Base-by-base conservation (phyloP, 2,888 invertebrate genomes). In the Hyles lineata region DNA sequence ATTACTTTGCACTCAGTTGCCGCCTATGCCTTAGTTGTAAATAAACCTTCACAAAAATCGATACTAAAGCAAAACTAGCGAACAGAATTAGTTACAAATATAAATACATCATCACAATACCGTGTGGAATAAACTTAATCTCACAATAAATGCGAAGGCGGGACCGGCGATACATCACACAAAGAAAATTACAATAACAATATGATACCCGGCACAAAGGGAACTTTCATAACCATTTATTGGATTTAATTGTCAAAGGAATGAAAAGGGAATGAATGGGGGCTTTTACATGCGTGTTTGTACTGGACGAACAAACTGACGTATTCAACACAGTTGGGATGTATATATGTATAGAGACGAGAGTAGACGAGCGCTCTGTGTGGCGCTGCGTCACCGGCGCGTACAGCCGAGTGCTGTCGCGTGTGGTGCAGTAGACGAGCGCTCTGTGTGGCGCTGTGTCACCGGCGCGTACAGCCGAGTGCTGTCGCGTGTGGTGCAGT, bases 181-280 rank as follows among this genome's bases (percentile, higher is more conserved):
- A 73, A 61, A 70, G 70, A 73, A 73, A 72, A 73, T 70, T 73
- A 70, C 50, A 73, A 73, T 70, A 73, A 73, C 73, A 70, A 70
- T 73, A 43, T 62, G 72, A 32, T 61, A 52, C 50, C 70, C 23
- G 29, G 23, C 23, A 73, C 60, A 70, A 70, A 70, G 61, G 70
- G n/a, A 70, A 70, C 62, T 61, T 70, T 58, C 67, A 72, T 67
- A 61, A 55, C 55, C 70, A 70, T 70, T 73, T 73, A 73, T 62
- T 55, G 61, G 32, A 62, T 55, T 70, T 73, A 73, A 73, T 73
- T 73, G 73, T 73, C 73, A 73, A 73, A 73, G 70, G 70, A 70
- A 70, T 73, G 69, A 70, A 55, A 60, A 55, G 70, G 61, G 70
- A 61, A 52, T 70, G 21, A 67, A 67, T 43, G 21, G 50, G 67